phyloP scores from a whole-genome alignment of 1,140 invertebrate species.

The Drosophila paulistorum region DNA sequence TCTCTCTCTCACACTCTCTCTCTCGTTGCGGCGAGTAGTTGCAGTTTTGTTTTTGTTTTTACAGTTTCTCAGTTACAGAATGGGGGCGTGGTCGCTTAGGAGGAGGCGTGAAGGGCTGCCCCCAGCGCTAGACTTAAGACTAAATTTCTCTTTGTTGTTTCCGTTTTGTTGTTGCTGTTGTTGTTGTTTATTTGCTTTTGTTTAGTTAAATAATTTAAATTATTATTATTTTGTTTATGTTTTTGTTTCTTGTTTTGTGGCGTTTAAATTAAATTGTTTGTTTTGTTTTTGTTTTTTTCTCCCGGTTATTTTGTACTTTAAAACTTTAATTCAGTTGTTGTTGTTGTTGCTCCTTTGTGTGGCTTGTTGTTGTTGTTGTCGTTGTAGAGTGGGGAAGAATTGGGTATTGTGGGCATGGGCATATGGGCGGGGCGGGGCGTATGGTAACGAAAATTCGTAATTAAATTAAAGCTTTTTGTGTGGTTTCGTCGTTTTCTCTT shows the following conservation, averaged over 20 bases:
- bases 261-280: constrained; percentile 77
- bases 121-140: neutral
- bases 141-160: constrained; percentile 10
- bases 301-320: constrained; percentile 83
- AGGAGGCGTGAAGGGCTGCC: constrained; percentile 9
- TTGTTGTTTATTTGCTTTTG: constrained; percentile 44
- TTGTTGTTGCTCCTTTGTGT: constrained; percentile 69
- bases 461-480: constrained; percentile 77
- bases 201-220: constrained; percentile 74
- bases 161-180: constrained; percentile 38
- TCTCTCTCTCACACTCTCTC: constrained; percentile 25
- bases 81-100: constrained; percentile 6
- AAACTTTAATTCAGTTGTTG: constrained; percentile 82
- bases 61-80: constrained; percentile 31
- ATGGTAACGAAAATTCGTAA: constrained; percentile 68
- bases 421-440: neutral
- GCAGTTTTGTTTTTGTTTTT: constrained; percentile 49
- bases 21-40: constrained; percentile 19
- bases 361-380: constrained; percentile 58
- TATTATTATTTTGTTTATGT: constrained; percentile 62
- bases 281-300: constrained; percentile 67
- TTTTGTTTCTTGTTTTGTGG: constrained; percentile 49
- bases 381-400: neutral
- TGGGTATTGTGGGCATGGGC: neutral
- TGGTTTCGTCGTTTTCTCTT: constrained; percentile 7